Base-by-base conservation (phyloP, 2,888 invertebrate genomes). In the Pegoplata infirma region DNA sequence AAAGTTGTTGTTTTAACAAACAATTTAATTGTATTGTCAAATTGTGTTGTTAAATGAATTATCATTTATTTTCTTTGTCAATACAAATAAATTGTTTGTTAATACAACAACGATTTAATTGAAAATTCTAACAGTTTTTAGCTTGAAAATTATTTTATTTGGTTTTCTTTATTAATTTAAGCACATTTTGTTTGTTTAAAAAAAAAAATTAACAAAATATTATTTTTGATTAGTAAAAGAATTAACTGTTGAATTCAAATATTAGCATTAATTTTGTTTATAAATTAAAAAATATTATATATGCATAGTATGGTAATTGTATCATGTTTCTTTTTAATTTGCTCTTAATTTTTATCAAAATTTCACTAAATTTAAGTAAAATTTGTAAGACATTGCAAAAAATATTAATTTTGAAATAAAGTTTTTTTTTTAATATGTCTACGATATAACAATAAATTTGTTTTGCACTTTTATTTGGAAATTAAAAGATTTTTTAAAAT, bases 301-400 rank as follows among this genome's bases (percentile, higher is more conserved):
- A 28, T 19, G 16, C 58, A 19, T 69, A 63, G 40, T 25, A 66
- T 40, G 28, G 12, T 66, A 66, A 46, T 61, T 36, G 28, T 32
- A 51, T n/a, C 8, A 61, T 56, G 16, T 8, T 23, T 59, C 17
- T 55, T 36, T 51, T 28, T 55, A 21, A 8, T 21, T 51, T 51
- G 12, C 14, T 25, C 23, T 59, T 23, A 51, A 12, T 5, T 59
- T 72, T 64, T 36, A 8, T 56, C 56, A 76, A 21, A 61, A 67
- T 63, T 80, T 66, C 68, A 74, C 68, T 36, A 68, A 75, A 46
- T 74, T 69, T 74, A 64, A 77, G 66, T 56, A 67, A 23, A 73
- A 76, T 51, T 63, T 80, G 66, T 80, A 77, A 67, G 71, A 64
- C 73, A 67, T 66, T 78, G 67, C 67, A 69, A 66, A 10, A n/a